phyloP scores from a whole-genome alignment of 2,113 vertebrate species.

The Edolisoma coerulescens region DNA sequence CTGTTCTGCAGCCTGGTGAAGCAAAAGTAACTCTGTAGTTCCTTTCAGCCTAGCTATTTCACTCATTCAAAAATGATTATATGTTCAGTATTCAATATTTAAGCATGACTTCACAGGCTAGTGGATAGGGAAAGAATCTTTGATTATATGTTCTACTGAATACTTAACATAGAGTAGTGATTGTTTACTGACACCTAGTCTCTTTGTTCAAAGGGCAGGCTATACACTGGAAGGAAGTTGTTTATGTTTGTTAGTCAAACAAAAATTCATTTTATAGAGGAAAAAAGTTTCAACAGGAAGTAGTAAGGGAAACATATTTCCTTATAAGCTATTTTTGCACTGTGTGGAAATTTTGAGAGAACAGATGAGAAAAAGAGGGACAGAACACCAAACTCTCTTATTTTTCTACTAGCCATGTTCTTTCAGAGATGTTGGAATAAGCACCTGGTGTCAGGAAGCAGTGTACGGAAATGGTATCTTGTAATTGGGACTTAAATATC shows the following conservation, averaged over 20 bases:
- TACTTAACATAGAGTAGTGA: neutral
- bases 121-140: neutral
- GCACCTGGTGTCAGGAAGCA: neutral
- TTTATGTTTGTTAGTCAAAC: neutral
- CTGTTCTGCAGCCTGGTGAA: neutral
- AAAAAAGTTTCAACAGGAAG: neutral
- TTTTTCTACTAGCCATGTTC: neutral
- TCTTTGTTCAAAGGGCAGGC: neutral
- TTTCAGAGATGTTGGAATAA: neutral
- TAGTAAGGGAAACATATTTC: neutral
- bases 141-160: constrained; percentile 5
- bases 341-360: neutral
- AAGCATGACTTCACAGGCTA: neutral
- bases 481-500: neutral
- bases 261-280: neutral
- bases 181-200: neutral
- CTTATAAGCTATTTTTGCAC: neutral
- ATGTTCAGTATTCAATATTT: constrained; percentile 23
- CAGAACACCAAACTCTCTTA: neutral
- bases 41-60: neutral
- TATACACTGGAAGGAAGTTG: neutral
- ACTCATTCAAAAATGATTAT: neutral
- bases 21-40: neutral
- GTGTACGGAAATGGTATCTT: neutral
- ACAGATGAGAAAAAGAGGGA: neutral